Evolutionary conservation across 2,797 vertebrate genomes (phyloP), one percentile per base, ranked within the genome.

Genomic region (Schizothorax lantsangensis): DNA sequence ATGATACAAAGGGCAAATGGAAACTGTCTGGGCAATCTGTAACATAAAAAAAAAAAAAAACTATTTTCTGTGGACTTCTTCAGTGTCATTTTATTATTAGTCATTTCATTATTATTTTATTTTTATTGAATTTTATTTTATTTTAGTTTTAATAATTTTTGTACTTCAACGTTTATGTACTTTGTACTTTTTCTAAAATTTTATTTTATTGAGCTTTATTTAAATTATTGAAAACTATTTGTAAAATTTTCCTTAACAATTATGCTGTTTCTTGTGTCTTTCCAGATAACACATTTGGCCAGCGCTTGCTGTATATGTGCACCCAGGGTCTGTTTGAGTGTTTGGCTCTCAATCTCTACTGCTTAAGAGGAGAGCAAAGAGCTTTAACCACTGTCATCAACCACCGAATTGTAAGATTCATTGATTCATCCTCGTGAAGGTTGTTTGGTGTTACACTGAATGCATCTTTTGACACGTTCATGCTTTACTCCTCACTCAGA

Each of bases 271-370:
- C 36, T 57, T 12, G 15, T 10, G 54, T 52, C 78, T 21, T 12
- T 79, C 3, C 93, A 98, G 97, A 98, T 89, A 94, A 96, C n/a
- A 94, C 94, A 0, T 98, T 98, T 85, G 97, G 97, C 36, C 96
- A 95, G 14, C 95, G 93, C 11, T 91, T 98, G 91, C 91, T 98
- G 81, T 96, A 97, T 92, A 91, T 98, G 92, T 98, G 97, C 89
- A 98, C 97, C 92, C 97, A 97, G 91, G 97, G 97, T 0, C 92
- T 98, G 57, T 98, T 98, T 84, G 97, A 98, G 90, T 98, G 97
- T 92, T 93, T 98, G 72, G 97, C 97, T 9, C 95, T 98, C 74
- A 98, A 98, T 91, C 95, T 98, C 81, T 95, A 97, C 93, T 98
- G 97, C 86, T 92, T 98, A 79, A 94, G 96, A 79, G 97, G 97